These are phyloP conservation scores for Sitodiplosis mosellana DNA, from an alignment of 1,140 invertebrate genomes.

Conservation along the genomic window DNA sequence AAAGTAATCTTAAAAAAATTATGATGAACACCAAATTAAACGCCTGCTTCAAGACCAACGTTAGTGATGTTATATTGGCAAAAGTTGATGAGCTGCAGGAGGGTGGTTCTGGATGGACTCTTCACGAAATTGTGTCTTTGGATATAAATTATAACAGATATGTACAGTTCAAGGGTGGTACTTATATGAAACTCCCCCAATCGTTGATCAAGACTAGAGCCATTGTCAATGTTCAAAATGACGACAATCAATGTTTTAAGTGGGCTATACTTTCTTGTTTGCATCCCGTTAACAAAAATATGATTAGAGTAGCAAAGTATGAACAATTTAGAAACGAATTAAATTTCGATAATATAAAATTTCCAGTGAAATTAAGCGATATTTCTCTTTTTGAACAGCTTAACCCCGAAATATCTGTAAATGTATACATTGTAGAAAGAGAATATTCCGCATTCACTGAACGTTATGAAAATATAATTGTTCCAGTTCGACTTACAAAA, in stretches of 20 bases:
- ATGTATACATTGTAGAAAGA: no score
- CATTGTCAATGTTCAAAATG: constrained; percentile 15
- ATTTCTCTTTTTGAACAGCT: constrained; percentile 7
- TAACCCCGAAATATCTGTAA: not conserved
- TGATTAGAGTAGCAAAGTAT: not conserved
- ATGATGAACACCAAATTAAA: no score
- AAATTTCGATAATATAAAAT: constrained; percentile 2
- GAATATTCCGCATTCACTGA: no score
- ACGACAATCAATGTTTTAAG: constrained; percentile 14
- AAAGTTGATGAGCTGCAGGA: constrained; percentile 16
- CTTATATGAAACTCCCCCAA: constrained; percentile 12
- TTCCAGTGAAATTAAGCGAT: constrained; percentile 5
- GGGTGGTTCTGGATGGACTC: constrained; percentile 17
- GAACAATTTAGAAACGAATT: not conserved
- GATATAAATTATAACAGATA: constrained; percentile 16
- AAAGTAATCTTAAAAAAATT: no score
- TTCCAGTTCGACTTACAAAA: no score
- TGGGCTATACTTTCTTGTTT: constrained; percentile 12
- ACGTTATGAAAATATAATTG: no score
- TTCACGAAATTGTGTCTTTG: constrained; percentile 12
- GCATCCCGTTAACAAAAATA: constrained; percentile 4
- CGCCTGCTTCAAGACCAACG: no score
- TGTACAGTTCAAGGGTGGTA: constrained; percentile 10
- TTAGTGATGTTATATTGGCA: not conserved
- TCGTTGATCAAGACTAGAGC: constrained; percentile 10